Conservation (phyloP, 2,797 vertebrate genomes). For the Lutjanus campechanus region DNA sequence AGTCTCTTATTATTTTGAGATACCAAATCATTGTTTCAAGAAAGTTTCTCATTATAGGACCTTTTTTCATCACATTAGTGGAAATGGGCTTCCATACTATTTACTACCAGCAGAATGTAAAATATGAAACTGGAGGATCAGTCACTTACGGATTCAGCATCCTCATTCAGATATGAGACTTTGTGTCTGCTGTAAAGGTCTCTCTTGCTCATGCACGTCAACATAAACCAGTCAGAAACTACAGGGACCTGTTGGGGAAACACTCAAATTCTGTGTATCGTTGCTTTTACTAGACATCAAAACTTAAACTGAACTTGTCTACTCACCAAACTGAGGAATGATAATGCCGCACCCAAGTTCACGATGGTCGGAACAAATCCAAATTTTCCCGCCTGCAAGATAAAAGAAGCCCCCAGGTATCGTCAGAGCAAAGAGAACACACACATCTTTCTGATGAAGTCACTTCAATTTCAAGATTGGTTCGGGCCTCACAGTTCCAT, state of each 20-base stretch:
- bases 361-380: conserved; percentile 93
- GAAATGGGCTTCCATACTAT: not conserved
- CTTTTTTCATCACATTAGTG: too few species aligned
- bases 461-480: not conserved
- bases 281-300: not conserved
- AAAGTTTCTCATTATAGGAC: too few species aligned
- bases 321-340: conserved; percentile 91
- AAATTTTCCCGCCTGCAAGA: conserved; percentile 91
- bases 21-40: too few species aligned
- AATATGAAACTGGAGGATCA: not conserved
- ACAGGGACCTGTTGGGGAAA: conserved; percentile 82
- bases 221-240: conserved; percentile 88
- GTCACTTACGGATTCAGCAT: conserved; percentile 58
- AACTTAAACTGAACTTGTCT: not conserved
- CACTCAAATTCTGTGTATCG: not conserved
- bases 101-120: not conserved
- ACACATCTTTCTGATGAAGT: not conserved
- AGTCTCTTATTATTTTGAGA: too few species aligned
- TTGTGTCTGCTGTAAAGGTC: conserved; percentile 89
- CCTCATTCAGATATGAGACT: conserved; percentile 85
- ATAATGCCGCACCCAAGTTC: conserved; percentile 91
- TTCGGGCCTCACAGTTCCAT: conserved; percentile 88
- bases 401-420: not conserved
- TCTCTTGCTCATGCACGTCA: conserved; percentile 87
- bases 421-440: not conserved